phyloP scores from a whole-genome alignment of 2,797 vertebrate genomes.

The Acanthurus tractus region DNA sequence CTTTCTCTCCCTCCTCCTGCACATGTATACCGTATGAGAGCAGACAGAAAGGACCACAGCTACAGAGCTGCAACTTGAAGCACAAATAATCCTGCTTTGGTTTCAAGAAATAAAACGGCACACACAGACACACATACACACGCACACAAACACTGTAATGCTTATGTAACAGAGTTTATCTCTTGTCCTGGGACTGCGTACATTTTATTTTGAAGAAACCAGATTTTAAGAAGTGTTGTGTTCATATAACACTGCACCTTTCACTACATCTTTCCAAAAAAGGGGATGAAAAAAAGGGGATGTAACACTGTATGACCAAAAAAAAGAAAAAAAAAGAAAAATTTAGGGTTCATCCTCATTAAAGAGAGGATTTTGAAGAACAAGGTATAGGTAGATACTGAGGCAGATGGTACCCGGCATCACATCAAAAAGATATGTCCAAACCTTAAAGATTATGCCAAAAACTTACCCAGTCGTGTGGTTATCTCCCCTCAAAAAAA shows the following conservation, averaged over 20 bases:
- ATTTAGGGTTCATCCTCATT: background rate
- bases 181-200: slow-evolving; percentile 34
- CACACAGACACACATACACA: slow-evolving; percentile 12
- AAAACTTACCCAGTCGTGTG: background rate
- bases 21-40: slow-evolving; percentile 3
- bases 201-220: slow-evolving; percentile 1
- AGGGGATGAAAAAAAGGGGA: background rate
- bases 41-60: background rate
- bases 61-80: slow-evolving; percentile 35
- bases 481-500: background rate
- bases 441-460: slow-evolving; percentile 3
- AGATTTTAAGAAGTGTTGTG: slow-evolving; percentile 7
- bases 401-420: background rate
- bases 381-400: background rate
- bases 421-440: background rate
- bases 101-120: slow-evolving; percentile 24
- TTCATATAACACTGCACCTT: background rate
- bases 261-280: background rate
- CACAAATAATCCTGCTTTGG: slow-evolving; percentile 42
- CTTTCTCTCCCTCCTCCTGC: slow-evolving; percentile 15
- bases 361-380: background rate
- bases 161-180: slow-evolving; percentile 38
- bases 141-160: background rate
- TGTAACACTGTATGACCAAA: background rate
- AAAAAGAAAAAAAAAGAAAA: background rate